phyloP scores from a whole-genome alignment of 1,140 invertebrate genomes.

The Euglossa dilemma region DNA sequence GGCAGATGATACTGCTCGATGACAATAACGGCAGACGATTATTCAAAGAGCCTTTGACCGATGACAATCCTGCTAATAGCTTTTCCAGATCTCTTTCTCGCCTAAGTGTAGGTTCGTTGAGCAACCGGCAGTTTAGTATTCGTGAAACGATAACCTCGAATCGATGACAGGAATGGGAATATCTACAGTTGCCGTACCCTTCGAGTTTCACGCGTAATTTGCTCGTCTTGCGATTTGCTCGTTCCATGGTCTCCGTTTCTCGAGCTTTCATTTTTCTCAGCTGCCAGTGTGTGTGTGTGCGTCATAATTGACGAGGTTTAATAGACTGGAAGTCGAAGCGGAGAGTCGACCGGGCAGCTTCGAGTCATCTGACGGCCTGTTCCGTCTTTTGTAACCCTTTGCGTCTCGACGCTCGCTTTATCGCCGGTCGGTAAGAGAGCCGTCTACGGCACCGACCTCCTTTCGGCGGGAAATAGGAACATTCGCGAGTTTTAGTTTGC shows the following conservation, averaged over 20 bases:
- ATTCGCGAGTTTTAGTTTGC: not conserved
- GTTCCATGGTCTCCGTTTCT: not conserved
- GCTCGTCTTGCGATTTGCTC: not conserved
- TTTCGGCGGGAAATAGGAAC: slow-evolving; percentile 25
- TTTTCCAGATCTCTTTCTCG: not conserved
- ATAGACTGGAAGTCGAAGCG: not conserved
- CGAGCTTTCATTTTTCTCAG: not conserved
- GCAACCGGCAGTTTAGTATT: not conserved
- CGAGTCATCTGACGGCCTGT: slow-evolving; percentile 33
- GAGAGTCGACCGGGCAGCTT: not conserved
- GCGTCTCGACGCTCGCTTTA: not conserved
- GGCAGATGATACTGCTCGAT: not conserved
- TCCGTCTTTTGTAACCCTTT: not conserved
- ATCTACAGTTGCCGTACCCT: no score
- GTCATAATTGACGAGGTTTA: not conserved
- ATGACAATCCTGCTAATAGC: slow-evolving; percentile 15
- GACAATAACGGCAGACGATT: slow-evolving; percentile 19
- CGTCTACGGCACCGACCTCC: not conserved
- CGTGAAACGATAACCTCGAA: not conserved
- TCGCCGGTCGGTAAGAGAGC: slow-evolving; percentile 23
- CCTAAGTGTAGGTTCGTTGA: not conserved
- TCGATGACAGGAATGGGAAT: no score
- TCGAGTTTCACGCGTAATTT: not conserved
- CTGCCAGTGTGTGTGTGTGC: not conserved
- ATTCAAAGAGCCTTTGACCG: not conserved